Evolutionary conservation across 2,797 vertebrate species (phyloP).

Genomic region (Vireo griseus): DNA sequence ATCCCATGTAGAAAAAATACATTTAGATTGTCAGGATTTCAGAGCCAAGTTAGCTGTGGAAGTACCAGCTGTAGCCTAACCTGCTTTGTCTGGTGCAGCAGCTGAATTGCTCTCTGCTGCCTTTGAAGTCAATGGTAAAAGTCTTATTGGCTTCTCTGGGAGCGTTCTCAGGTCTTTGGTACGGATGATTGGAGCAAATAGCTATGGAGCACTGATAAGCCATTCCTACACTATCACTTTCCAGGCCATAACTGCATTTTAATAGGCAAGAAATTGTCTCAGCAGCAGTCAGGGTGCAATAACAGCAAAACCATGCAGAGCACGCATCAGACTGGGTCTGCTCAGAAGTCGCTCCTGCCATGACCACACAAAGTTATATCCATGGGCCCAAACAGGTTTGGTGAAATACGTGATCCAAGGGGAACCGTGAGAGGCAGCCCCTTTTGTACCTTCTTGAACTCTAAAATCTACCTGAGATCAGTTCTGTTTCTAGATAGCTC

Average conservation of each 20-base stretch:
- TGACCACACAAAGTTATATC: neutral
- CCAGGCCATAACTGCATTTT: constrained; percentile 55
- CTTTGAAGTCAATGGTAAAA: constrained; percentile 64
- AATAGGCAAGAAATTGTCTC: constrained; percentile 70
- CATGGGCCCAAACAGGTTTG: neutral
- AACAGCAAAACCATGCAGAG: constrained; percentile 33
- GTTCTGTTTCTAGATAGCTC: neutral
- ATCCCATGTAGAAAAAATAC: constrained; percentile 41
- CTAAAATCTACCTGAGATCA: neutral
- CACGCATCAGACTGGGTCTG: neutral
- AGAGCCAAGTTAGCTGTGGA: constrained; percentile 55
- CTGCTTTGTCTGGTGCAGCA: constrained; percentile 62
- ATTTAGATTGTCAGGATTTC: constrained; percentile 52
- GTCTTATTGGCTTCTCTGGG: constrained; percentile 62
- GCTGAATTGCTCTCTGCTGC: constrained; percentile 55
- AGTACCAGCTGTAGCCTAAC: constrained; percentile 64
- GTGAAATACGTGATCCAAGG: accelerated
- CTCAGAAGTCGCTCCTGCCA: neutral
- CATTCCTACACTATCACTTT: constrained; percentile 27
- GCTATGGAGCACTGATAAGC: constrained; percentile 57
- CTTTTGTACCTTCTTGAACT: neutral
- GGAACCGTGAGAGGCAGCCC: neutral
- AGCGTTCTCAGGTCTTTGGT: constrained; percentile 52
- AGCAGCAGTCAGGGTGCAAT: constrained; percentile 59
- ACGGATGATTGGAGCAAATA: constrained; percentile 48